Evolutionary conservation across 2,888 invertebrate genomes (phyloP), one percentile per base, ranked within the genome.

Genomic region (Drosophila algonquin): DNA sequence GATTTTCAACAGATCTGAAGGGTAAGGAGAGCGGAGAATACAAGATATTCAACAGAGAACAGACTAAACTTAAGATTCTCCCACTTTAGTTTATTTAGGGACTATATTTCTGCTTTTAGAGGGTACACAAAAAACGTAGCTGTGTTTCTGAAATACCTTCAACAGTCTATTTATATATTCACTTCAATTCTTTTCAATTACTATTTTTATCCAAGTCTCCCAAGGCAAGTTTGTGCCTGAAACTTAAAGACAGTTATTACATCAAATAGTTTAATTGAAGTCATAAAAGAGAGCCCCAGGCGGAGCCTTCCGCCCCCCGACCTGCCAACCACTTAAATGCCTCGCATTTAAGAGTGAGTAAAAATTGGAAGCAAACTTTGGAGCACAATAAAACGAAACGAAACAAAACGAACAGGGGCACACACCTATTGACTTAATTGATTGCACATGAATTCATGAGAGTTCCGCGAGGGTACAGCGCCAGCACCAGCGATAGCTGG

Each of bases 391-490:
- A 60, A 40, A 55, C 52, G 3, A 68, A 54, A 18, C 14, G 30
- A 61, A 55, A 21, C 21, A 2, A 21, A 54, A 35, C 14, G 30
- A 61, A 55, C 51, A 52, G 24, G 12, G 57, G 35, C 68, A 69
- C 80, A 74, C 87, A 87, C 77, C 82, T 82, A 85, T 87, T 87
- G 80, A 79, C 72, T 87, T 81, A 71, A 82, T 82, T 82, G 82
- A 81, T 81, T 84, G 71, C 73, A 79, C 59, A 85, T 73, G 74
- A 76, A 84, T 78, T 83, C 57, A 57, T 61, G 55, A 53, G 14
- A 56, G n/a, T 63, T 59, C 59, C 35, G 46, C 50, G 35, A 46
- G 45, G 60, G 21, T 30, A 30, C 40, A 10, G 35, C 50, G 48
- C 73, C 69, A 77, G 74, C 81, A 70, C 77, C 40, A 10, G 35